A percentile compares a stretch with the other conserved stretches of the same genome.
These are phyloP conservation scores for Laticauda colubrina DNA, from an alignment of 2,113 vertebrate species.

Conservation along the genomic window DNA sequence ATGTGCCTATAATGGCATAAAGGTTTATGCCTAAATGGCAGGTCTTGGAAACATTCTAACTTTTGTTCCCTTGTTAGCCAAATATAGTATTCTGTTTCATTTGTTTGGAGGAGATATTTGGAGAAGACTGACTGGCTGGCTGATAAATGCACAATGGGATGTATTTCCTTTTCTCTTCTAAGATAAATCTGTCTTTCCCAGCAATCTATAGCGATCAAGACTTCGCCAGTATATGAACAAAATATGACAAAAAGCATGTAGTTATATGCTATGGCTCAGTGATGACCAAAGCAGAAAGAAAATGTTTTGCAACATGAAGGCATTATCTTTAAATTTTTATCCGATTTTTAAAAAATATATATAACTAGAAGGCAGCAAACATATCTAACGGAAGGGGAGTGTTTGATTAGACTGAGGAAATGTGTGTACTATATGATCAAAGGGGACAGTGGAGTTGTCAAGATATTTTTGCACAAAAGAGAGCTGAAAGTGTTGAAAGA, in stretches of 20 bases:
- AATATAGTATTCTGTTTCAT: not conserved
- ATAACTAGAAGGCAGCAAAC: too few species aligned
- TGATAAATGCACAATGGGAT: not conserved
- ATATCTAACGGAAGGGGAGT: too few species aligned
- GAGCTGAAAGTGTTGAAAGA: not conserved
- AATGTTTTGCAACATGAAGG: not conserved
- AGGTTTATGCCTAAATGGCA: not conserved
- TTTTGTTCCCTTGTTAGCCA: not conserved
- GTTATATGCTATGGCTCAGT: not conserved
- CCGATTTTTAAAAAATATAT: not conserved
- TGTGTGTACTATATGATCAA: not conserved
- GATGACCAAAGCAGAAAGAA: not conserved
- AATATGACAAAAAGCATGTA: not conserved
- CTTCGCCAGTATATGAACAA: not conserved
- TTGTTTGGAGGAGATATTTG: not conserved
- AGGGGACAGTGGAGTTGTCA: not conserved
- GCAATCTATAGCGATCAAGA: not conserved
- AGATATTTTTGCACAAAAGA: not conserved
- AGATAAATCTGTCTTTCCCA: not conserved
- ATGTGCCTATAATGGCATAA: not conserved
- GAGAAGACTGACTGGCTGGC: not conserved
- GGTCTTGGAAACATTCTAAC: not conserved
- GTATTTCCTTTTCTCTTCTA: not conserved
- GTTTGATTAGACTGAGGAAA: not conserved
- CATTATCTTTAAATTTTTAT: not conserved